Evolutionary conservation across 2,888 invertebrate genomes (phyloP).

Genomic region (Eupithecia exiguata): DNA sequence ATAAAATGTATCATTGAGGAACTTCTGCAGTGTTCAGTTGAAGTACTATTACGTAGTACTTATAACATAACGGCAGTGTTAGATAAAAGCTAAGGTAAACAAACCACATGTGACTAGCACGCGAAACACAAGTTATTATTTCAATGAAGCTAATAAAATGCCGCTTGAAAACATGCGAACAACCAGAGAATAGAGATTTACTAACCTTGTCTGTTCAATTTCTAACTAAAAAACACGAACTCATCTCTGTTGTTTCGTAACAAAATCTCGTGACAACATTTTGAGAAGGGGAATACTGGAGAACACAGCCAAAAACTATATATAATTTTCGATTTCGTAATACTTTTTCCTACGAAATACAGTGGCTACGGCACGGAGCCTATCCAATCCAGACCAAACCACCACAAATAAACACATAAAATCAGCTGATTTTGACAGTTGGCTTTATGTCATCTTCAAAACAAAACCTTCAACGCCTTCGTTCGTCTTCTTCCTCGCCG

Average conservation of each 20-base stretch:
- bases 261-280: constrained; percentile 47
- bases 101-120: constrained; percentile 42
- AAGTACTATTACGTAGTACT: no score
- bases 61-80: no score
- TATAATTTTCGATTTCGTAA: constrained; percentile 66
- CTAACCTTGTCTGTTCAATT: constrained; percentile 44
- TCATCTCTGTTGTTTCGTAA: constrained; percentile 54
- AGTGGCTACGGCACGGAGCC: not conserved
- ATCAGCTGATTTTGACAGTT: not conserved
- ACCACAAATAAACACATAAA: constrained; percentile 22
- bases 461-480: no score
- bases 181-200: not conserved
- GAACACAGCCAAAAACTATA: constrained; percentile 51
- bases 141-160: not conserved
- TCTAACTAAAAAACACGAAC: constrained; percentile 36
- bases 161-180: constrained; percentile 16
- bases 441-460: no score
- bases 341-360: constrained; percentile 28
- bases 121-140: constrained; percentile 11
- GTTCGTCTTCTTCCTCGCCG: no score
- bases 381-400: constrained; percentile 22
- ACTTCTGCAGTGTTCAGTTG: not conserved
- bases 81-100: constrained; percentile 42
- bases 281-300: constrained; percentile 45
- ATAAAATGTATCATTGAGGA: not conserved